Evolutionary conservation across 2,888 invertebrate genomes (phyloP).

Genomic region (Epirrhoe tristata): DNA sequence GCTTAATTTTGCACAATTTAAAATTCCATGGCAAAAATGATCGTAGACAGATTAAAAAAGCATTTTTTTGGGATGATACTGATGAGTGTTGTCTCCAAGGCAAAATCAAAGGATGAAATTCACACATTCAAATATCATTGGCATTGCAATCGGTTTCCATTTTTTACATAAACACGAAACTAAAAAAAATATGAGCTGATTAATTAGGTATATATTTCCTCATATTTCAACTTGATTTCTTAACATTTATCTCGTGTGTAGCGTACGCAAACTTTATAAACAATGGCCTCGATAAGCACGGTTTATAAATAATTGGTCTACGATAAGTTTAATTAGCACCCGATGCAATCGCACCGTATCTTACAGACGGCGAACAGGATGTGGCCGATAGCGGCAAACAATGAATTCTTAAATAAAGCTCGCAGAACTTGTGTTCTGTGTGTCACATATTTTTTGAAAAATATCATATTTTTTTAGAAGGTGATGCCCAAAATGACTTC

Average conservation of each 20-base stretch:
- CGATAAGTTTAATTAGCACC: constrained; percentile 79
- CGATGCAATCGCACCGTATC: constrained; percentile 75
- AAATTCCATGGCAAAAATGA: no score
- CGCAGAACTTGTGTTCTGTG: constrained; percentile 45
- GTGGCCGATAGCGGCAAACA: constrained; percentile 53
- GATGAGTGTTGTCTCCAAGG: no score
- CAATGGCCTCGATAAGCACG: constrained; percentile 77
- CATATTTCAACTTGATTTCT: neutral
- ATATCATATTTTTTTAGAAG: neutral
- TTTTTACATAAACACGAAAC: no score
- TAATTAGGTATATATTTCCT: no score
- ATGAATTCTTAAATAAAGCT: constrained; percentile 57
- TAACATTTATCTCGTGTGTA: constrained; percentile 49
- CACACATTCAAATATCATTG: no score
- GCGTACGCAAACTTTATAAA: constrained; percentile 58
- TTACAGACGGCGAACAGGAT: constrained; percentile 65
- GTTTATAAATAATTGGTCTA: constrained; percentile 81
- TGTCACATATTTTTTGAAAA: constrained; percentile 27
- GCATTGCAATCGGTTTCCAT: no score
- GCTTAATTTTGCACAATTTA: no score
- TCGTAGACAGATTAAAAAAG: no score
- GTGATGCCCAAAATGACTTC: no score
- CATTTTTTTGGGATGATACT: no score
- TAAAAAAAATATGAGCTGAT: no score
- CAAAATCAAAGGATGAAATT: no score